A percentile compares a stretch with the other conserved stretches of the same genome.
Conservation (phyloP, 2,113 vertebrate genomes). For the Mobula birostris region DNA sequence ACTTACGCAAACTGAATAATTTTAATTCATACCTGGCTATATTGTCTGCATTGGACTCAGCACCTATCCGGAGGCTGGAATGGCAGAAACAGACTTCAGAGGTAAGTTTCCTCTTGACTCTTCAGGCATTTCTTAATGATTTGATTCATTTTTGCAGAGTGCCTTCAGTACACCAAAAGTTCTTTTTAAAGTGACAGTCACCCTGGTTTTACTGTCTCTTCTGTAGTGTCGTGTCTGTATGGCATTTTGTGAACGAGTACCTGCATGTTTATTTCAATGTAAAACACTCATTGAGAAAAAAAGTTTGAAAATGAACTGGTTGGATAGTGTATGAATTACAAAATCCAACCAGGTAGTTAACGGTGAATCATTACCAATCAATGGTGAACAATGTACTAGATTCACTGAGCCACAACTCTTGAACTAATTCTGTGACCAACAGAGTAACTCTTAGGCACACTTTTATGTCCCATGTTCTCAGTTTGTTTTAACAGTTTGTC, state of each 20-base stretch:
- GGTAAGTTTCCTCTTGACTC: constrained; percentile 54
- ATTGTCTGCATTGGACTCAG: constrained; percentile 91
- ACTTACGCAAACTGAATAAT: constrained; percentile 96
- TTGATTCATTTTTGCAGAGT: constrained; percentile 8
- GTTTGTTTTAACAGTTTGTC: no score
- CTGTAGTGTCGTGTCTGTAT: neutral
- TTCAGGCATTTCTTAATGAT: neutral
- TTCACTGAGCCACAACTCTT: no score
- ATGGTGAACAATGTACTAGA: no score
- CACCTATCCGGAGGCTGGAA: constrained; percentile 89
- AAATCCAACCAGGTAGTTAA: neutral
- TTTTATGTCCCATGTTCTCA: no score
- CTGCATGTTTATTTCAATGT: neutral
- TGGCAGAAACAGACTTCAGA: constrained; percentile 99
- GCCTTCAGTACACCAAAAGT: no score
- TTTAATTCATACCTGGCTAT: constrained; percentile 99
- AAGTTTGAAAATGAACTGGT: neutral
- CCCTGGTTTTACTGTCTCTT: neutral
- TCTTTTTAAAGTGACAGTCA: neutral
- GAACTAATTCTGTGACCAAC: no score
- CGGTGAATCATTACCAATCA: no score
- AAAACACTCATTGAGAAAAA: neutral
- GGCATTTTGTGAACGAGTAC: neutral
- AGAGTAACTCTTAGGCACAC: no score
- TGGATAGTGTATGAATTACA: neutral